A percentile compares a stretch with the other conserved stretches of the same genome.
Conservation (phyloP, 2,113 vertebrate species). For the Tachuris rubrigastra region DNA sequence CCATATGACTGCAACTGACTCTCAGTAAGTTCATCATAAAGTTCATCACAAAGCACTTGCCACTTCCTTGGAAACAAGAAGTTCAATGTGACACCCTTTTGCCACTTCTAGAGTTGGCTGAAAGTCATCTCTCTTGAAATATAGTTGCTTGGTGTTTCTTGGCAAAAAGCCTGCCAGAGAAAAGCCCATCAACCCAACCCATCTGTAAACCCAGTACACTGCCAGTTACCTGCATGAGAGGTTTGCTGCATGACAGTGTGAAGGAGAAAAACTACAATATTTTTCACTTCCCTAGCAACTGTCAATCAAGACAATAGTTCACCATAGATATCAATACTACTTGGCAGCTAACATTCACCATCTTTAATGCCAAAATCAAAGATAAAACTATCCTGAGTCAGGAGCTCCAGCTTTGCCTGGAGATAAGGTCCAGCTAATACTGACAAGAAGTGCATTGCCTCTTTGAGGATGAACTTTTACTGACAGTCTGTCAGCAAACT, state of each 20-base stretch:
- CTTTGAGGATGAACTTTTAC: background rate
- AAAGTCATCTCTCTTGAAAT: background rate
- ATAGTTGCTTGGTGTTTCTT: background rate
- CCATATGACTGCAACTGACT: background rate
- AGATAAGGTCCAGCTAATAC: background rate
- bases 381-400: background rate
- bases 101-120: background rate
- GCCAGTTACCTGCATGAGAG: background rate
- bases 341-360: background rate
- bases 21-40: background rate
- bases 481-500: background rate
- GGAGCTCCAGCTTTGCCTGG: background rate
- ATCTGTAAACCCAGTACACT: background rate
- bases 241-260: background rate
- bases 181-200: background rate
- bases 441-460: background rate
- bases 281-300: background rate
- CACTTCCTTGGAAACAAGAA: background rate
- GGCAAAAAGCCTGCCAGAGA: background rate
- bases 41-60: background rate
- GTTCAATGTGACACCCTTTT: background rate
- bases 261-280: background rate
- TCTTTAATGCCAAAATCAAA: background rate
- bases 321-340: background rate
- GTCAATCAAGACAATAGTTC: background rate